Base-by-base conservation (phyloP, 1,140 invertebrate genomes). In the Calosoma granatense region DNA sequence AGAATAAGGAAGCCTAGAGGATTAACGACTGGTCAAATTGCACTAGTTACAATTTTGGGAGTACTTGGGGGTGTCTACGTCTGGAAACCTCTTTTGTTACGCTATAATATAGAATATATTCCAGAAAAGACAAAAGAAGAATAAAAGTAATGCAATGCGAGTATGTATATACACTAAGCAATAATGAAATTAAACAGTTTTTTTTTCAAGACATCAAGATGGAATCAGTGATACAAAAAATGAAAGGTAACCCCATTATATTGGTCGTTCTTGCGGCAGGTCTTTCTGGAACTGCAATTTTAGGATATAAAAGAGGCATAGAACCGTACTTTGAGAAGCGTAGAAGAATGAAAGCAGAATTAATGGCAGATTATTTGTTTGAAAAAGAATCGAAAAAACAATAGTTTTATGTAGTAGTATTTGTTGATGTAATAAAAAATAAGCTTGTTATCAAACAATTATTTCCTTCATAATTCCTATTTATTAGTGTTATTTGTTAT, bases 41-140 rank as follows among this genome's bases (percentile, higher is more conserved):
- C 66, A 53, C 59, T 76, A 43, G 68, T 68, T 4, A 66, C 71
- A 51, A 56, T 72, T 51, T 51, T 76, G 52, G 75, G 75, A n/a
- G 63, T 76, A 55, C 61, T 74, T 53, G 62, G 73, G 51, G 75
- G 75, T 22, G 43, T 75, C 22, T 77, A 77, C 60, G 72, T 77
- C 59, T 77, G 75, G 75, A 69, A 64, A 61, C 75, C 75, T 1
- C 36, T 77, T 9, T 67, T 77, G 36, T 15, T 68, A 1, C 64
- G 65, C 60, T 70, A 53, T 55, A 67, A 63, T 61, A 61, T 59
- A 51, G 63, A 69, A 56, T 21, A 55, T 64, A 30, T 20, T 4
- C 15, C 55, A 2, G 22, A 41, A 53, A 19, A 53, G 17, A 17
- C 4, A 12, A 6, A 4, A 12, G 41, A 47, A 9, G 15, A 6